A percentile compares a stretch with the other conserved stretches of the same genome.
phyloP scores from a whole-genome alignment of 2,888 invertebrate genomes.

The Marronus borbonicus region DNA sequence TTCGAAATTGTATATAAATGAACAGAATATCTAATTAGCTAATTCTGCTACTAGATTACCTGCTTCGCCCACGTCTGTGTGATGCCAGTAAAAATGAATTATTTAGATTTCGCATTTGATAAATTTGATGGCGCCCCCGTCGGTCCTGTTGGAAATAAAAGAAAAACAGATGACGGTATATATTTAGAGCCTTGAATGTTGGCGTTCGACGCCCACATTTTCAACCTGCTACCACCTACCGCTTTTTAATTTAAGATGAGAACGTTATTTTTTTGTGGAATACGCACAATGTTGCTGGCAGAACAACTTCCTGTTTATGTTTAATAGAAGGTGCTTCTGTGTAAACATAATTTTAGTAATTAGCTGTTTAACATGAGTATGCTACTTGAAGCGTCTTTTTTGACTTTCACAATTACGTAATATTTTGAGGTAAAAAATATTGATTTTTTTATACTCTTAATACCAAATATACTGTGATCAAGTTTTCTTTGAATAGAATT shows the following conservation, averaged over 20 bases:
- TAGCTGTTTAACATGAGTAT: too few relatives aligned
- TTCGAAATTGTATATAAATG: too few relatives aligned
- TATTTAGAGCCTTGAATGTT: background rate
- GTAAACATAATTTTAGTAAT: too few relatives aligned
- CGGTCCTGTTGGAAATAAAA: background rate
- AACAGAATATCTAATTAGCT: too few relatives aligned
- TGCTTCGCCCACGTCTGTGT: too few relatives aligned
- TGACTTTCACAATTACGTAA: too few relatives aligned
- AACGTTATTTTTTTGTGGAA: background rate
- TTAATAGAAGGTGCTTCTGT: background rate
- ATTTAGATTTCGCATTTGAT: slow-evolving; percentile 1
- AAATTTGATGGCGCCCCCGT: background rate
- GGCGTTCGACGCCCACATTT: slow-evolving; percentile 2
- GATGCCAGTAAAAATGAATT: background rate
- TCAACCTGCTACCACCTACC: background rate
- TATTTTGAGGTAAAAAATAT: too few relatives aligned
- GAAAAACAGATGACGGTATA: background rate
- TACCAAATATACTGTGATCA: too few relatives aligned
- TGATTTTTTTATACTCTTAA: too few relatives aligned
- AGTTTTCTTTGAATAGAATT: too few relatives aligned
- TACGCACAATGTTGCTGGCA: background rate
- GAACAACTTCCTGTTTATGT: background rate
- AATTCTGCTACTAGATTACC: too few relatives aligned
- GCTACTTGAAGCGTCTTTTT: too few relatives aligned
- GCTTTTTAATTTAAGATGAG: background rate